phyloP scores from a whole-genome alignment of 2,113 vertebrate genomes.

The Saguinus imperator region DNA sequence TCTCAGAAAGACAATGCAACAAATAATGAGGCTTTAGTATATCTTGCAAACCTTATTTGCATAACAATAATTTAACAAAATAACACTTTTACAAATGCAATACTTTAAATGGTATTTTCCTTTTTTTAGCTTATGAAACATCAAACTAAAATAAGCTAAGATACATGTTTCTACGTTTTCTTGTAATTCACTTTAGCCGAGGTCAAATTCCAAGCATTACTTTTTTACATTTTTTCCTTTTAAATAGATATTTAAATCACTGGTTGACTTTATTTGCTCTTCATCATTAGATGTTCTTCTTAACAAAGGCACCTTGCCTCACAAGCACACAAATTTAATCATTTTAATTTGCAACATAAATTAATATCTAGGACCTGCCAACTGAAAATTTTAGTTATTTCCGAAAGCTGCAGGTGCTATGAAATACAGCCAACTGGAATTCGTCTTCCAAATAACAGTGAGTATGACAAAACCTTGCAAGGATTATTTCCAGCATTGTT shows the following conservation, averaged over 20 bases:
- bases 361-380: slow-evolving; percentile 81
- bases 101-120: accelerated
- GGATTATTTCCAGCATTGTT: slow-evolving; percentile 80
- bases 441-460: slow-evolving; percentile 76
- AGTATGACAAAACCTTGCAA: slow-evolving; percentile 75
- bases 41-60: neutral
- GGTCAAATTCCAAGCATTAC: slow-evolving; percentile 63
- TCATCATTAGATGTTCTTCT: slow-evolving; percentile 55
- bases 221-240: slow-evolving; percentile 66
- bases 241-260: slow-evolving; percentile 41
- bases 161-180: neutral
- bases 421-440: slow-evolving; percentile 82
- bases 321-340: slow-evolving; percentile 71
- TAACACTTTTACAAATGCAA: neutral
- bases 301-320: slow-evolving; percentile 55
- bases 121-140: neutral
- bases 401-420: slow-evolving; percentile 84
- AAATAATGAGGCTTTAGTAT: neutral
- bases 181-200: slow-evolving; percentile 60
- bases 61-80: neutral
- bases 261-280: slow-evolving; percentile 60
- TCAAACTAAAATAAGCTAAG: neutral
- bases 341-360: slow-evolving; percentile 78
- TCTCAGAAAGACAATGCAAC: neutral
- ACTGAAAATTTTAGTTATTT: slow-evolving; percentile 83